Evolutionary conservation across 2,797 vertebrate genomes (phyloP).

Genomic region (Mus caroli): DNA sequence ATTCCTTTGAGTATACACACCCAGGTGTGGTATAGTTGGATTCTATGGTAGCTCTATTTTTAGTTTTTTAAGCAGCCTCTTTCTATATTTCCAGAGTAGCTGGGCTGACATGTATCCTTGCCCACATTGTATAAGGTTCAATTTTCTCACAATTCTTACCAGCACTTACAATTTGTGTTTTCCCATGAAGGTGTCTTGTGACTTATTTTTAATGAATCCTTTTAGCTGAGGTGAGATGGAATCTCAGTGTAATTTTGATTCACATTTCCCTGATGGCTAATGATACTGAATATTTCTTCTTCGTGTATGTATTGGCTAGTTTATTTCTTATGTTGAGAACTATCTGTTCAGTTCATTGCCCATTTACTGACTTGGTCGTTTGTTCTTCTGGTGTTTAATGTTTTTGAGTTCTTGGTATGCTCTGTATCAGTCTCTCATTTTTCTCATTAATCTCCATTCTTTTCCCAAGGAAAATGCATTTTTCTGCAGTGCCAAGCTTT

Average conservation of each 20-base stretch:
- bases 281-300: neutral
- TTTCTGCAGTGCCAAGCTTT: neutral
- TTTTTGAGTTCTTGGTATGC: neutral
- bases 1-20: neutral
- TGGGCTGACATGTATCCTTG: neutral
- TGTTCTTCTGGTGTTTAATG: neutral
- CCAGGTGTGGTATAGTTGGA: neutral
- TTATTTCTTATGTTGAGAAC: neutral
- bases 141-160: rapidly evolving
- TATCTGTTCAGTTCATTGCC: neutral
- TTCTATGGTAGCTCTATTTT: neutral
- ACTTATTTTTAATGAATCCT: neutral
- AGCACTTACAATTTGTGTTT: neutral
- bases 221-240: neutral
- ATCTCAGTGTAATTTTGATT: neutral
- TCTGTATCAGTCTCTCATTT: neutral
- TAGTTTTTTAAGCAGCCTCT: neutral
- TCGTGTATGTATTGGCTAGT: neutral
- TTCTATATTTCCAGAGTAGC: neutral
- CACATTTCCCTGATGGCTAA: neutral
- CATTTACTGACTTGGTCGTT: neutral
- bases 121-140: neutral
- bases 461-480: too few relatives aligned
- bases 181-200: neutral
- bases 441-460: neutral